phyloP scores from a whole-genome alignment of 1,140 invertebrate species.

The Drosophila saltans region DNA sequence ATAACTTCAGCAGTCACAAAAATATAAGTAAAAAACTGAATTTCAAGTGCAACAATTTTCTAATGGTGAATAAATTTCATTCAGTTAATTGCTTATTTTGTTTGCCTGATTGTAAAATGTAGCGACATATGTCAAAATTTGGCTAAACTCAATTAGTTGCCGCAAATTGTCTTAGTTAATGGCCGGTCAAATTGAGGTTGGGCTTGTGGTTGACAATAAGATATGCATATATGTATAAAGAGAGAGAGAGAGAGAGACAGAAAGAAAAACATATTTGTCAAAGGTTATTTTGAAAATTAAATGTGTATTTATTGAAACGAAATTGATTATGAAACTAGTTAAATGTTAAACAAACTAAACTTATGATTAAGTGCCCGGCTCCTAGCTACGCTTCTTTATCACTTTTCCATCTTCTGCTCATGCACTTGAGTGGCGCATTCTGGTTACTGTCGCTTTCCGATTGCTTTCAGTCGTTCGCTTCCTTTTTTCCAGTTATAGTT shows the following conservation, averaged over 20 bases:
- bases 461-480: background rate
- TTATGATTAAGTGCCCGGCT: constrained; percentile 42
- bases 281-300: background rate
- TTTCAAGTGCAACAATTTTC: background rate
- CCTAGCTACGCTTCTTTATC: constrained; percentile 29
- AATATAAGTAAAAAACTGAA: too few species aligned
- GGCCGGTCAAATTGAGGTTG: constrained; percentile 24
- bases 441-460: background rate
- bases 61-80: background rate
- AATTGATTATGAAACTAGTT: constrained; percentile 1
- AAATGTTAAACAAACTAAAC: background rate
- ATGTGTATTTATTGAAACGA: constrained; percentile 1
- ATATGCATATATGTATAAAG: too few species aligned
- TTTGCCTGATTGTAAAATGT: background rate
- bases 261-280: background rate
- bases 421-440: constrained; percentile 8
- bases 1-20: too few species aligned
- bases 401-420: constrained; percentile 24
- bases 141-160: constrained; percentile 71
- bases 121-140: constrained; percentile 70
- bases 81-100: background rate
- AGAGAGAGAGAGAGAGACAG: background rate
- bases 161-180: constrained; percentile 55
- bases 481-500: constrained; percentile 30
- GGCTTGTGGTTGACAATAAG: constrained; percentile 18